A percentile compares a stretch with the other conserved stretches of the same genome.
Conservation (phyloP, 2,888 invertebrate species). For the Drosophila neotestacea region DNA sequence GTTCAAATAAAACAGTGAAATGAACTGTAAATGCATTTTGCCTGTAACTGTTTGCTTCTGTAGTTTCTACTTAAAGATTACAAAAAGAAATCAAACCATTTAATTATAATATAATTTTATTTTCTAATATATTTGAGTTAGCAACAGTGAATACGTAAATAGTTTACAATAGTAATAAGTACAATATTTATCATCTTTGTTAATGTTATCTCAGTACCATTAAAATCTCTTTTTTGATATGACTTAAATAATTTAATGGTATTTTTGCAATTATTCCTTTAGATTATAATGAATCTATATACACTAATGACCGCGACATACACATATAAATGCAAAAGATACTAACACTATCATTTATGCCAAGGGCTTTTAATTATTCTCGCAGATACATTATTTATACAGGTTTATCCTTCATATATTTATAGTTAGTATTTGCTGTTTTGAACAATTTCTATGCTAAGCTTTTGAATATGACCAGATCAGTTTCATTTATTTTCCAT, state of each 20-base stretch:
- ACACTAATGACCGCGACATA: slow-evolving; percentile 26
- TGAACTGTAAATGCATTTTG: slow-evolving; percentile 63
- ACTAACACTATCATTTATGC: slow-evolving; percentile 13
- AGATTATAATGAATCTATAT: slow-evolving; percentile 27
- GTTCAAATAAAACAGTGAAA: slow-evolving; percentile 43
- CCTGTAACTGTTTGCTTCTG: slow-evolving; percentile 57
- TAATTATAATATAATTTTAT: slow-evolving; percentile 12
- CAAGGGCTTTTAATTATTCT: slow-evolving; percentile 20
- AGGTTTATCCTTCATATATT: slow-evolving; percentile 13
- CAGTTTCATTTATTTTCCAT: slow-evolving; percentile 13
- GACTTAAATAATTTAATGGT: slow-evolving; percentile 78
- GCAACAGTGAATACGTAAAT: slow-evolving; percentile 71
- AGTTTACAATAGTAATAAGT: slow-evolving; percentile 70
- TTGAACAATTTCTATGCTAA: slow-evolving; percentile 22
- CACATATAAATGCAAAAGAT: slow-evolving; percentile 24
- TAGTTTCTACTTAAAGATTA: slow-evolving; percentile 18
- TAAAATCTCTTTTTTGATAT: slow-evolving; percentile 79
- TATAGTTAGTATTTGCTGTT: slow-evolving; percentile 14
- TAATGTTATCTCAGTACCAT: slow-evolving; percentile 74
- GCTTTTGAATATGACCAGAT: slow-evolving; percentile 16
- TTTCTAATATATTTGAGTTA: slow-evolving; percentile 43
- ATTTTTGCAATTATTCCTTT: slow-evolving; percentile 33
- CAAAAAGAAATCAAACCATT: not conserved
- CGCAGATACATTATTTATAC: slow-evolving; percentile 36
- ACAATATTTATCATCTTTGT: slow-evolving; percentile 26